These are phyloP conservation scores for Leptoclinus maculatus DNA, from an alignment of 2,797 vertebrate genomes.

Conservation along the genomic window DNA sequence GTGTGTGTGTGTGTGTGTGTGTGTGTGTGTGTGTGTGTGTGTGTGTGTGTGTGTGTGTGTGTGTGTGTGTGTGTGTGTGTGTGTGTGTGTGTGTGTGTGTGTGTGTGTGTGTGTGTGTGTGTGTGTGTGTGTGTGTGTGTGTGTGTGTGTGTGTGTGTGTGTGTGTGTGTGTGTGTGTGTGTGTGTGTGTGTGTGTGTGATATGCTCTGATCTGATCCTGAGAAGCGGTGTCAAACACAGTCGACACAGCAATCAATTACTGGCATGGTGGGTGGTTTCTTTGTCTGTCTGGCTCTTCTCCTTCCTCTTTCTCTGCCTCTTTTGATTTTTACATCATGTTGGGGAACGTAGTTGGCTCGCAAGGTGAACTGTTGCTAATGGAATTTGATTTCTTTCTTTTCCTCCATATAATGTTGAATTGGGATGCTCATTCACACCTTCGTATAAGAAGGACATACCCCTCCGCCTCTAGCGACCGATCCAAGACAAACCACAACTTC, in stretches of 20 bases:
- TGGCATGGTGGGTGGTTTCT: conserved; percentile 49
- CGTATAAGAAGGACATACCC: neutral
- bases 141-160: too few species aligned
- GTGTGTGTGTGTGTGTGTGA: neutral
- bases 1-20: neutral
- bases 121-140: too few species aligned
- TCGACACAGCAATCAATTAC: conserved; percentile 63
- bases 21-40: too few species aligned
- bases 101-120: neutral
- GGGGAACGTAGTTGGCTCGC: neutral
- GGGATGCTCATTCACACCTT: conserved; percentile 9
- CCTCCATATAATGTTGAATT: neutral
- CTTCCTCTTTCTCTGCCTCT: neutral
- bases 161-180: too few species aligned
- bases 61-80: neutral
- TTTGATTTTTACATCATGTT: conserved; percentile 21
- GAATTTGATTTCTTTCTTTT: conserved; percentile 2
- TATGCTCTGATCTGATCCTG: conserved; percentile 51
- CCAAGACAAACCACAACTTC: neutral
- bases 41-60: neutral
- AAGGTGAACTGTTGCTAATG: neutral
- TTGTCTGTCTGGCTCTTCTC: conserved; percentile 5
- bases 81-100: too few species aligned
- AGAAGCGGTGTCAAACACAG: conserved; percentile 60
- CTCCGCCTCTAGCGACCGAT: neutral